Conservation (phyloP, 2,888 invertebrate genomes). For the Gordius sp. region DNA sequence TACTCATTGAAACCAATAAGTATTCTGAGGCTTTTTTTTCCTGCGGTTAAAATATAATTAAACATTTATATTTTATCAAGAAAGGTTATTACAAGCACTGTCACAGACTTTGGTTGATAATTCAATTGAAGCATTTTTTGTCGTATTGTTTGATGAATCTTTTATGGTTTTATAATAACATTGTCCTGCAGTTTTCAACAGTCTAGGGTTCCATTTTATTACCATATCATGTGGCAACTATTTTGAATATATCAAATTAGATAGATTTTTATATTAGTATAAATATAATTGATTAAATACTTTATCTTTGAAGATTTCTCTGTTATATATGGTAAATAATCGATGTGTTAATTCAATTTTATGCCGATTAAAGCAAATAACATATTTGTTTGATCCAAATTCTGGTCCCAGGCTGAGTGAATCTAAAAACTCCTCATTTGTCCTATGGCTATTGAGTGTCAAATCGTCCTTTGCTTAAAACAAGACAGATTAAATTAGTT, state of each 20-base stretch:
- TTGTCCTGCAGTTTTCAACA: conserved; percentile 53
- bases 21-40: too few relatives aligned
- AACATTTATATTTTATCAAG: too few relatives aligned
- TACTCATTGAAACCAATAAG: too few relatives aligned
- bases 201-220: conserved; percentile 51
- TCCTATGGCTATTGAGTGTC: not conserved
- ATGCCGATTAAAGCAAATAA: not conserved
- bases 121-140: conserved; percentile 38
- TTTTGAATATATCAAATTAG: not conserved
- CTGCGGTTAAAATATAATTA: too few relatives aligned
- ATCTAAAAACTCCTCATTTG: not conserved
- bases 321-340: not conserved
- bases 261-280: not conserved
- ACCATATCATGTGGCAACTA: conserved; percentile 40
- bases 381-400: not conserved
- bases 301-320: not conserved
- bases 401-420: not conserved
- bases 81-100: conserved; percentile 24
- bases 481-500: too few relatives aligned
- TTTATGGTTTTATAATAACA: conserved; percentile 30
- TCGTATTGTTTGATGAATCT: conserved; percentile 26
- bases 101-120: conserved; percentile 49
- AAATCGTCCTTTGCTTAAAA: not conserved
- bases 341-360: not conserved
- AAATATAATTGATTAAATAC: not conserved